These are phyloP conservation scores for Malurus leucopterus DNA, from an alignment of 2,797 vertebrate species.

Conservation along the genomic window DNA sequence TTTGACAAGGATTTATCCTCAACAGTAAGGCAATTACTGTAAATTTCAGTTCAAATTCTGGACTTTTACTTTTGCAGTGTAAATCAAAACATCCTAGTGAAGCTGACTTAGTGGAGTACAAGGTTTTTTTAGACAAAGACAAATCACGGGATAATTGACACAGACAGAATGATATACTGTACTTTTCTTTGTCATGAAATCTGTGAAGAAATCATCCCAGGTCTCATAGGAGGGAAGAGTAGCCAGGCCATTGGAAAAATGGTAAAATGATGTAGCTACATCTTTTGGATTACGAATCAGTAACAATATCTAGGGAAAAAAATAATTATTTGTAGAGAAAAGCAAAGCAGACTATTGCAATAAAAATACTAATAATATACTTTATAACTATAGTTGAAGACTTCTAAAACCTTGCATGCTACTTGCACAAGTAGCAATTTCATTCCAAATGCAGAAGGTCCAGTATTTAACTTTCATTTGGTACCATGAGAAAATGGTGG, in stretches of 20 bases:
- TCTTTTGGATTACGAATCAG: constrained; percentile 83
- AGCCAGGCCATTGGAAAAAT: constrained; percentile 70
- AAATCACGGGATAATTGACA: not conserved
- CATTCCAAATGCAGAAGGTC: not conserved
- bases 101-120: not conserved
- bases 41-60: not conserved
- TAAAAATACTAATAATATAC: not conserved
- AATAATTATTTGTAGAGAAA: not conserved
- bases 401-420: not conserved
- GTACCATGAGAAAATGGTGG: not conserved
- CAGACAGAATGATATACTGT: not conserved
- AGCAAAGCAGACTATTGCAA: not conserved
- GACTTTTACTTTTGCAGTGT: not conserved
- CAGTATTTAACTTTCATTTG: not conserved
- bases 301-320: constrained; percentile 67
- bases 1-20: not conserved
- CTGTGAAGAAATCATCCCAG: constrained; percentile 74
- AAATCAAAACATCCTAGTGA: not conserved
- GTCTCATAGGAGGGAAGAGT: constrained; percentile 54
- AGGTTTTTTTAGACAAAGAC: not conserved
- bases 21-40: not conserved
- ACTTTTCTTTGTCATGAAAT: constrained; percentile 77
- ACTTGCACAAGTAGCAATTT: not conserved
- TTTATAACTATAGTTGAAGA: not conserved
- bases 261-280: constrained; percentile 74